phyloP scores from a whole-genome alignment of 1,140 invertebrate genomes.

The Phenacoccus solenopsis region DNA sequence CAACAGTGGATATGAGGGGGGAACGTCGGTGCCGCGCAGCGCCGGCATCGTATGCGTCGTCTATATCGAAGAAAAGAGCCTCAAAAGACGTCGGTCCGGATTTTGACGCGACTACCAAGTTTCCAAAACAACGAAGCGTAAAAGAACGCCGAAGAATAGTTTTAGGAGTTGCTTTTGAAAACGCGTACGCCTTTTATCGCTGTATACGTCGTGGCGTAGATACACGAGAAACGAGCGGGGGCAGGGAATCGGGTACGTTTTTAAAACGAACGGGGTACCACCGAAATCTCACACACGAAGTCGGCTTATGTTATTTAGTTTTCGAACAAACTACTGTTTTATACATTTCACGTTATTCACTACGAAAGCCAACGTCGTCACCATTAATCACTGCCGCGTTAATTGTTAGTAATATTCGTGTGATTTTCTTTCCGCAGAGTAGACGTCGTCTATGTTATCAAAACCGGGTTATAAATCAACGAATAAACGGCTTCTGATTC shows the following conservation, averaged over 20 bases:
- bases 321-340: neutral
- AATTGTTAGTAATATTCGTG: slow-evolving; percentile 2
- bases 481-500: neutral
- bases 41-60: neutral
- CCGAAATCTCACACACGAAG: neutral
- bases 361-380: neutral
- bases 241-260: neutral
- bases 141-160: slow-evolving; percentile 1
- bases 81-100: neutral
- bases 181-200: too few species aligned
- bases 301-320: slow-evolving; percentile 2
- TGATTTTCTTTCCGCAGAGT: slow-evolving; percentile 1
- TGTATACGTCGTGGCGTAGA: neutral
- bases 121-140: slow-evolving; percentile 1
- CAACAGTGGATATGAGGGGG: neutral
- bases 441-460: neutral
- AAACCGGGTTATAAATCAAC: slow-evolving; percentile 1
- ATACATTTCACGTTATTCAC: neutral
- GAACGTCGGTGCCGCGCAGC: neutral
- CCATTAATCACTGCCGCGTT: neutral
- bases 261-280: neutral
- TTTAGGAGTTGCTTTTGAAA: neutral
- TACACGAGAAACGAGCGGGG: neutral
- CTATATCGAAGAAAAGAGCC: slow-evolving; percentile 1
- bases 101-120: neutral